These are phyloP conservation scores for Phalacrocorax brasilianus DNA, from an alignment of 2,113 vertebrate genomes.

Conservation along the genomic window DNA sequence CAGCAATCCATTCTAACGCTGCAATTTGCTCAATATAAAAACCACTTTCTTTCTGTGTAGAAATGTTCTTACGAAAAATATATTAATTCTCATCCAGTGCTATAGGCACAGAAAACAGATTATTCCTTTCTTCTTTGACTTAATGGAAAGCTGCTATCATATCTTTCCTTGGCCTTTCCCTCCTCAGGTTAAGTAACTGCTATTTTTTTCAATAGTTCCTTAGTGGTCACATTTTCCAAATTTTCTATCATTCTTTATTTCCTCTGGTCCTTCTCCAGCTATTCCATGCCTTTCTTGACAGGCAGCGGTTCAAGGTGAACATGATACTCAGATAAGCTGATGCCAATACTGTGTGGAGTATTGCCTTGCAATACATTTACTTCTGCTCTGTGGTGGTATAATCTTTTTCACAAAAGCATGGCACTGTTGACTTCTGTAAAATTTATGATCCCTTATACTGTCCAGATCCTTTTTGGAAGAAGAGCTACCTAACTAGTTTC, in stretches of 20 bases:
- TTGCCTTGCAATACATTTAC: constrained; percentile 4
- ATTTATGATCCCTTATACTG: neutral
- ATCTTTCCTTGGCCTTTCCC: constrained; percentile 22
- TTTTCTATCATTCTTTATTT: constrained; percentile 23
- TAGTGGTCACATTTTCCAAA: neutral
- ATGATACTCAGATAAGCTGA: neutral
- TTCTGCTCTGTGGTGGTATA: neutral
- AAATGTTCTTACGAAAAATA: constrained; percentile 5
- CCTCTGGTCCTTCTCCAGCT: neutral
- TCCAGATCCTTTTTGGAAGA: neutral
- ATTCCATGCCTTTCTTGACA: neutral
- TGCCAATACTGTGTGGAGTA: neutral
- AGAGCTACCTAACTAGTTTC: neutral
- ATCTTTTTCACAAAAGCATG: neutral
- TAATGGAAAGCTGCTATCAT: constrained; percentile 5
- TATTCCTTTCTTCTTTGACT: neutral
- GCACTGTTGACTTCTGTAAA: neutral
- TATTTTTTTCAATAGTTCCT: neutral
- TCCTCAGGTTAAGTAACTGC: constrained; percentile 9
- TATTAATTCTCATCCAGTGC: constrained; percentile 3
- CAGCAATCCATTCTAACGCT: neutral
- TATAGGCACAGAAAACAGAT: neutral
- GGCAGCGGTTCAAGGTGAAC: neutral
- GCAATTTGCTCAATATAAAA: neutral
- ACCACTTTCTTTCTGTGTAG: neutral